Percentiles rank a stretch among this genome's conserved stretches.
phyloP scores from a whole-genome alignment of 2,888 invertebrate genomes.

The Eucriotettix oculatus region DNA sequence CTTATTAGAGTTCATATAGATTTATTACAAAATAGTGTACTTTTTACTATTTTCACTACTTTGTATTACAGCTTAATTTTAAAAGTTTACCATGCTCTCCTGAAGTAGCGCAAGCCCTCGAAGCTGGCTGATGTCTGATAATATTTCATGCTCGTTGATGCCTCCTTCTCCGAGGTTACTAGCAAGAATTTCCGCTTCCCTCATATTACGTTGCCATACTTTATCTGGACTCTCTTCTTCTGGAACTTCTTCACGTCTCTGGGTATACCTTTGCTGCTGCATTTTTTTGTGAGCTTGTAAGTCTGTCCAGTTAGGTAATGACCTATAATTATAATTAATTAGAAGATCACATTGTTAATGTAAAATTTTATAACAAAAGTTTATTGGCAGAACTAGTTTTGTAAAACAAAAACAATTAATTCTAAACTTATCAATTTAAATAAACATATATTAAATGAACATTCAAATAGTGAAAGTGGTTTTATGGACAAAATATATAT shows the following conservation, averaged over 20 bases:
- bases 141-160: conserved; percentile 67
- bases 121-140: conserved; percentile 67
- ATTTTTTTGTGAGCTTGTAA: conserved; percentile 34
- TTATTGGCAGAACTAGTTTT: too few species aligned
- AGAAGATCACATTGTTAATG: neutral
- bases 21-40: neutral
- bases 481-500: too few species aligned
- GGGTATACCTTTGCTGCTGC: conserved; percentile 20
- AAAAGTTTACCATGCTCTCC: conserved; percentile 60
- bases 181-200: conserved; percentile 86
- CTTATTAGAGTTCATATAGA: neutral
- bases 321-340: conserved; percentile 26
- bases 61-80: neutral
- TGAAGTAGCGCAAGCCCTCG: conserved; percentile 76
- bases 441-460: too few species aligned
- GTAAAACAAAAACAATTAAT: too few species aligned
- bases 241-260: conserved; percentile 33
- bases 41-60: neutral
- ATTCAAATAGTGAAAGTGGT: too few species aligned
- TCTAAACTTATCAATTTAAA: too few species aligned
- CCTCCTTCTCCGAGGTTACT: conserved; percentile 80
- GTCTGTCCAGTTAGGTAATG: conserved; percentile 63
- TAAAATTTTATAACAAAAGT: neutral
- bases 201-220: conserved; percentile 57
- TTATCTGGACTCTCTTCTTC: conserved; percentile 67